Evolutionary conservation across 2,888 invertebrate species (phyloP), one percentile per base, ranked within the genome.

Genomic region (Apamea monoglypha): DNA sequence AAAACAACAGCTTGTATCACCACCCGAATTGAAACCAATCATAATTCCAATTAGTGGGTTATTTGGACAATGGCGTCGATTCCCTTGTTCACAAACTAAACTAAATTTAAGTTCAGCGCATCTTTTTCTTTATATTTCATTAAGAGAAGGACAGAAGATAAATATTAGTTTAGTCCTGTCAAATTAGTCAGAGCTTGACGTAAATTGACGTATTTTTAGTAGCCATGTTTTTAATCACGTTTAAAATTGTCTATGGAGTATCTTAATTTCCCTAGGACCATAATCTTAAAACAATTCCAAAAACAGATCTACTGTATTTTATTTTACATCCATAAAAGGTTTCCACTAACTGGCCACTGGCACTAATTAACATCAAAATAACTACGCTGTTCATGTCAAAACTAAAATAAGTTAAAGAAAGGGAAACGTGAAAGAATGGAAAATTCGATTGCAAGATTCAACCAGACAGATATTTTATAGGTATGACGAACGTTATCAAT

Each of bases 21-120:
- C 21, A 64, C 1, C 40, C 53, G 32, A 40, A 83, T 69, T 32
- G 18, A 44, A 74, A 64, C 53, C 29, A 70, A 84, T 84, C 29
- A 74, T 74, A 61, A 47, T 66, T 47, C 16, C 14, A 53, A 69
- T 70, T 74, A 74, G 10, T 21, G 8, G 66, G 40, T 61, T n/a
- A 78, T 83, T 72, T 32, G n/a, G 56, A 2, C 56, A n/a, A n/a
- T n/a, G n/a, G n/a, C n/a, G n/a, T n/a, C n/a, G n/a, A n/a, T n/a
- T n/a, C n/a, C n/a, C n/a, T n/a, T n/a, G n/a, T n/a, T n/a, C n/a
- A n/a, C n/a, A n/a, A n/a, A n/a, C n/a, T n/a, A n/a, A n/a, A n/a
- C n/a, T n/a, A n/a, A n/a, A n/a, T n/a, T n/a, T n/a, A n/a, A n/a
- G n/a, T n/a, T n/a, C n/a, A n/a, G n/a, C n/a, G n/a, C n/a, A n/a